Conservation (phyloP, 2,113 vertebrate genomes). For the Sinosuthora webbiana region DNA sequence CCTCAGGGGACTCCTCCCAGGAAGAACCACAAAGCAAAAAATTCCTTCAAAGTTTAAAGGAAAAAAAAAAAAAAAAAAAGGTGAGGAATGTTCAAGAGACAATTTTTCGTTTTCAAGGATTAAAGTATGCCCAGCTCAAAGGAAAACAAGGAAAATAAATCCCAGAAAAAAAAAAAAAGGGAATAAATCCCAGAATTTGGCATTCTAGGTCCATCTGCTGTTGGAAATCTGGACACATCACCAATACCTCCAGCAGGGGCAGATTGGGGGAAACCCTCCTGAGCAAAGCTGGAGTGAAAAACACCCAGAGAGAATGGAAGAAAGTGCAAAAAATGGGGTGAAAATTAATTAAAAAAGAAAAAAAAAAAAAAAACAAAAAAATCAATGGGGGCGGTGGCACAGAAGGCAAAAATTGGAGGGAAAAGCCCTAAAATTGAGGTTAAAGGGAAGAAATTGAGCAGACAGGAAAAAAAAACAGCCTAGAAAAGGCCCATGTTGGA, state of each 20-base stretch:
- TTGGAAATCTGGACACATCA: neutral
- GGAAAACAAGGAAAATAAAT: neutral
- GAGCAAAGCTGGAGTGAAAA: neutral
- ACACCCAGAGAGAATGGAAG: neutral
- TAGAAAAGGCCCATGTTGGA: rapidly evolving
- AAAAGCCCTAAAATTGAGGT: neutral
- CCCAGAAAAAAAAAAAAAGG: neutral
- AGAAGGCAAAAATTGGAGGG: neutral
- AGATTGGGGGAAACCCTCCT: neutral
- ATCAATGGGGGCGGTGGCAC: neutral
- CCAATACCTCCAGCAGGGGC: neutral
- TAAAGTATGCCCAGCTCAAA: neutral
- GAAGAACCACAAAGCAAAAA: neutral
- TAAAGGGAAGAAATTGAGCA: neutral
- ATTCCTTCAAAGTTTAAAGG: neutral
- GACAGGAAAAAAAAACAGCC: neutral
- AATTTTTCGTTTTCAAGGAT: neutral
- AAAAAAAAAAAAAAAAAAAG: neutral
- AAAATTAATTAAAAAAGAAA: neutral
- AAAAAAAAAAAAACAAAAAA: neutral
- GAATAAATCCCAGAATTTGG: neutral
- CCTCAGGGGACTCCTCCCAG: neutral
- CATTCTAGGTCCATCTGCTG: conserved; percentile 48
- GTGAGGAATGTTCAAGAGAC: neutral
- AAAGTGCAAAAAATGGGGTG: conserved; percentile 27